Percentiles rank a stretch among this genome's conserved stretches.
phyloP scores from a whole-genome alignment of 2,888 invertebrate genomes.

The Pristionchus arcanus region DNA sequence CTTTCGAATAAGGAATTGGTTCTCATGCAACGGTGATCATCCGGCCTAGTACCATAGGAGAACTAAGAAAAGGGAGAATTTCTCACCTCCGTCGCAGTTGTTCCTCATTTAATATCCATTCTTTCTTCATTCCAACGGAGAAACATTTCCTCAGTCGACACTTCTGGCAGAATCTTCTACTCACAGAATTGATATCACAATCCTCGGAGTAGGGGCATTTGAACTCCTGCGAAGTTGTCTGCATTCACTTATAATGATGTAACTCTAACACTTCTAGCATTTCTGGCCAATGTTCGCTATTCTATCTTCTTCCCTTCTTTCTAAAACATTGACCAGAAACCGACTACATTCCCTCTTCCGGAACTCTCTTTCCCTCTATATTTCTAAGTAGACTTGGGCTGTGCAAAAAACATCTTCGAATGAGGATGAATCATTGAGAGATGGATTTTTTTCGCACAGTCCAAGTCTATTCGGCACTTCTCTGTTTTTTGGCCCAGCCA shows the following conservation, averaged over 20 bases:
- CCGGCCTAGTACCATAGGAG: background rate
- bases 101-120: slow-evolving; percentile 96
- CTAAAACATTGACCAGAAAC: no score
- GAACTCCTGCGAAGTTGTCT: slow-evolving; percentile 68
- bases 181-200: slow-evolving; percentile 77
- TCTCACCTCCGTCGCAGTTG: slow-evolving; percentile 82
- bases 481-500: no score
- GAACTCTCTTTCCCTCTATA: background rate
- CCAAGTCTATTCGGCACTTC: no score
- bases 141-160: slow-evolving; percentile 95
- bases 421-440: no score
- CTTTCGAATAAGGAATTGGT: no score
- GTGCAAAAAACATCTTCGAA: no score
- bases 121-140: slow-evolving; percentile 92
- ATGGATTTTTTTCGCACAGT: no score
- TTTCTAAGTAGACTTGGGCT: background rate
- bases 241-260: background rate
- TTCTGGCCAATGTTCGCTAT: no score
- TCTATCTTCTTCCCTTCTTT: no score
- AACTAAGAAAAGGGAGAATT: background rate
- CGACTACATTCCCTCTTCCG: background rate
- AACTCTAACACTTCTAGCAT: background rate
- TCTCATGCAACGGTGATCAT: no score
- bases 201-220: slow-evolving; percentile 78
- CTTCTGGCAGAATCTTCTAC: slow-evolving; percentile 91